Evolutionary conservation across 2,888 invertebrate species (phyloP).

Genomic region (Amphipyra tragopoginis): DNA sequence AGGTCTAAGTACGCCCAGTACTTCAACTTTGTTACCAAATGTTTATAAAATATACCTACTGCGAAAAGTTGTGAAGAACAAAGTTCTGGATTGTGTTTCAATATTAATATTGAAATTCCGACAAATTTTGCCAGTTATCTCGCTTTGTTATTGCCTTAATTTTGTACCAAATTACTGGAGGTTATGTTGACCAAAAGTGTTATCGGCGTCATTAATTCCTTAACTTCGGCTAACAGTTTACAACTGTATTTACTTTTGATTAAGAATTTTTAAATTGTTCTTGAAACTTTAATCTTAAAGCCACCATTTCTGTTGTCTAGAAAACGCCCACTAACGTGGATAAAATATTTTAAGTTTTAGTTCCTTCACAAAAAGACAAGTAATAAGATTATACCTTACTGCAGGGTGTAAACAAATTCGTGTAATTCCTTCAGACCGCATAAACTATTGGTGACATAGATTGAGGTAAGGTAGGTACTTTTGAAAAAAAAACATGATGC

Average conservation of each 20-base stretch:
- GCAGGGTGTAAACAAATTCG: too few relatives aligned
- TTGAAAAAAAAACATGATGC: too few relatives aligned
- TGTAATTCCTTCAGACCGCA: too few relatives aligned
- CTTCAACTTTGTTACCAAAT: constrained; percentile 29
- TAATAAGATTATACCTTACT: too few relatives aligned
- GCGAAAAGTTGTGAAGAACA: constrained; percentile 35
- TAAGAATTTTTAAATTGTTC: background rate
- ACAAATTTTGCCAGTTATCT: constrained; percentile 26
- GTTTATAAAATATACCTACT: constrained; percentile 41
- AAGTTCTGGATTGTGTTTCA: constrained; percentile 44
- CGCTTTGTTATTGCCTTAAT: constrained; percentile 25
- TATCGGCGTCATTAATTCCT: constrained; percentile 20
- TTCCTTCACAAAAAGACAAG: too few relatives aligned
- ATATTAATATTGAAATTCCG: constrained; percentile 47
- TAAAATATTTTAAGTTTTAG: too few relatives aligned
- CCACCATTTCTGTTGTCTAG: too few relatives aligned
- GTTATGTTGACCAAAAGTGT: constrained; percentile 24
- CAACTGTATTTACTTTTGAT: background rate
- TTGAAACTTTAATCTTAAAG: too few relatives aligned
- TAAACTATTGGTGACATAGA: too few relatives aligned
- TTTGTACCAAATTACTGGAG: constrained; percentile 26
- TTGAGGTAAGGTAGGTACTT: too few relatives aligned
- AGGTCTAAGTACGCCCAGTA: too few relatives aligned
- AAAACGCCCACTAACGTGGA: too few relatives aligned
- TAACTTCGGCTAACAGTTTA: constrained; percentile 10